A percentile compares a stretch with the other conserved stretches of the same genome.
Conservation (phyloP, 2,888 invertebrate genomes). For the Anodontia alba region DNA sequence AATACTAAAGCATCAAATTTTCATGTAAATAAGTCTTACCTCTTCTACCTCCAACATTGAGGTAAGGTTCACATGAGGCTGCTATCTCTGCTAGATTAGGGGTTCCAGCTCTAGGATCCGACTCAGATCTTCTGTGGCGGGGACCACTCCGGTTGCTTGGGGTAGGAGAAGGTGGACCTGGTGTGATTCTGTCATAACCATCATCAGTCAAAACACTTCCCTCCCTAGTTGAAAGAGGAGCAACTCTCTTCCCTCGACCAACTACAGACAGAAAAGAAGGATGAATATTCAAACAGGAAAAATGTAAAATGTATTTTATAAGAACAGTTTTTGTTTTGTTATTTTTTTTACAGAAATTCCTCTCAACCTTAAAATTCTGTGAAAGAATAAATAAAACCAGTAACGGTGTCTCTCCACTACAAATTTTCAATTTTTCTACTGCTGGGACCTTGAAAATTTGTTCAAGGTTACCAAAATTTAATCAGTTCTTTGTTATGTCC, state of each 20-base stretch:
- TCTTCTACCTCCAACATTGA: conserved; percentile 27
- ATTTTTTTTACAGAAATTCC: background rate
- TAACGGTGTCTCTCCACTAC: no score
- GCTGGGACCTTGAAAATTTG: no score
- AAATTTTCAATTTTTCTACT: no score
- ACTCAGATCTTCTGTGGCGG: conserved; percentile 67
- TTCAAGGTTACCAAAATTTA: no score
- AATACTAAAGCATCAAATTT: no score
- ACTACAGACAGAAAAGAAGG: background rate
- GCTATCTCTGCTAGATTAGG: conserved; percentile 72
- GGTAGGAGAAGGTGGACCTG: conserved; percentile 57
- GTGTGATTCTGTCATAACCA: conserved; percentile 50
- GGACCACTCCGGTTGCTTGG: conserved; percentile 35
- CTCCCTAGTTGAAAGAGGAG: conserved; percentile 58
- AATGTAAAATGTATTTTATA: background rate
- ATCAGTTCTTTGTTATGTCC: no score
- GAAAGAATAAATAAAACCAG: no score
- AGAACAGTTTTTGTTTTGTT: background rate
- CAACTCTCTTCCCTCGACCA: conserved; percentile 37
- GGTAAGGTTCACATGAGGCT: conserved; percentile 70
- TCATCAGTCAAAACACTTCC: conserved; percentile 38
- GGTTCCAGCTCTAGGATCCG: conserved; percentile 65
- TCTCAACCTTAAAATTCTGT: no score
- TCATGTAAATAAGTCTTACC: background rate
- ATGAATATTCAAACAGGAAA: no score